Conservation (phyloP, 2,888 invertebrate species). For the Chaetoderma sp. region DNA sequence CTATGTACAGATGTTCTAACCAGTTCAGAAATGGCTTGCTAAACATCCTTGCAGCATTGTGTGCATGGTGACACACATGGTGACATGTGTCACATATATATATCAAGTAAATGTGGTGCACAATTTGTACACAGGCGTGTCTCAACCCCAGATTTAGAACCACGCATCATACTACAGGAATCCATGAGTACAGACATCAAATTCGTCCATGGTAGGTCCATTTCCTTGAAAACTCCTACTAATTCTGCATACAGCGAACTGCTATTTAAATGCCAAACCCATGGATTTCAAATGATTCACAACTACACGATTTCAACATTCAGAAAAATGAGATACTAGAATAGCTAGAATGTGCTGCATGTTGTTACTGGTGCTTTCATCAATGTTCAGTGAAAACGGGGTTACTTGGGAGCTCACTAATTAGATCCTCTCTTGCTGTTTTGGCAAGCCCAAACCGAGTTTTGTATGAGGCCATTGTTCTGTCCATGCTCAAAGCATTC, state of each 20-base stretch:
- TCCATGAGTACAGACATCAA: constrained; percentile 42
- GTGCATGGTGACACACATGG: constrained; percentile 42
- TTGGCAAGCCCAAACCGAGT: constrained; percentile 24
- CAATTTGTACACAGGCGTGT: constrained; percentile 24
- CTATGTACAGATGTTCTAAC: constrained; percentile 33
- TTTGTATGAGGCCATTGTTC: constrained; percentile 33
- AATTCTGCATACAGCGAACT: too few species aligned
- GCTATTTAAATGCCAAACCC: too few species aligned
- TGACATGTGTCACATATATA: too few species aligned
- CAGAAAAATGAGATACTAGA: constrained; percentile 27
- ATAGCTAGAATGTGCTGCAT: constrained; percentile 27
- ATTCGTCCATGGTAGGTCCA: constrained; percentile 46
- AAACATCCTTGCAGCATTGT: constrained; percentile 44
- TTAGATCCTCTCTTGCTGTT: constrained; percentile 6
- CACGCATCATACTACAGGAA: constrained; percentile 43
- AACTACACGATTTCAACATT: constrained; percentile 14
- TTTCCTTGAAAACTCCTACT: too few species aligned
- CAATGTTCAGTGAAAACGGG: constrained; percentile 32
- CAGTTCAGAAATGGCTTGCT: constrained; percentile 34
- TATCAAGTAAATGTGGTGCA: constrained; percentile 42
- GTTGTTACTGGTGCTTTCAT: constrained; percentile 27
- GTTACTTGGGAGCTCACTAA: constrained; percentile 3
- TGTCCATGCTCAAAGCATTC: too few species aligned
- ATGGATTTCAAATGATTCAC: constrained; percentile 33
- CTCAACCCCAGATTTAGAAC: constrained; percentile 42